Evolutionary conservation across 2,888 invertebrate species (phyloP).

Genomic region (Lasioglossum oenotherae): DNA sequence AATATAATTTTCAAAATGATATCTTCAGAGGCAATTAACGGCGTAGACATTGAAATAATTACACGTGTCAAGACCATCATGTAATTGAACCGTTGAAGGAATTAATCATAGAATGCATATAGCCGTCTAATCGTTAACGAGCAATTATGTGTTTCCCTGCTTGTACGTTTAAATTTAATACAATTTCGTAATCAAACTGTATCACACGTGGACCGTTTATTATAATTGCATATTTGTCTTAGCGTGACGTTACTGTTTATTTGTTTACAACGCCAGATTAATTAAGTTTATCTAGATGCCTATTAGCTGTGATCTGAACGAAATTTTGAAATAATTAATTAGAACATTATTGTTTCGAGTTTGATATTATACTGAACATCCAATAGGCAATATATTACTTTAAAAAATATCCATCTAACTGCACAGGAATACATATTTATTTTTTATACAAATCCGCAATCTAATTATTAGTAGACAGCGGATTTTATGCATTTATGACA

Average conservation of each 20-base stretch:
- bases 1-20: neutral
- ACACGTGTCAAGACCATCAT: neutral
- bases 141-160: neutral
- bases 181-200: neutral
- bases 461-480: neutral
- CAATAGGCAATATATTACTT: neutral
- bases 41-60: neutral
- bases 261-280: neutral
- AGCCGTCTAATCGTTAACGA: neutral
- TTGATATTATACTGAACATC: neutral
- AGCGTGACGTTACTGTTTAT: neutral
- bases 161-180: neutral
- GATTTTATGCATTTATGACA: no score
- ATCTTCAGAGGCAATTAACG: neutral
- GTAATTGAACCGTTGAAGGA: neutral
- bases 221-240: neutral
- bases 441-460: neutral
- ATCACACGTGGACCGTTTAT: neutral
- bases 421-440: neutral
- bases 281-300: neutral
- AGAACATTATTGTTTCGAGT: neutral
- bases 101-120: neutral
- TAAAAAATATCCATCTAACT: neutral
- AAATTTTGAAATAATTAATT: neutral
- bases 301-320: neutral